Evolutionary conservation across 2,888 invertebrate species (phyloP).

Genomic region (Nasonia oneida): DNA sequence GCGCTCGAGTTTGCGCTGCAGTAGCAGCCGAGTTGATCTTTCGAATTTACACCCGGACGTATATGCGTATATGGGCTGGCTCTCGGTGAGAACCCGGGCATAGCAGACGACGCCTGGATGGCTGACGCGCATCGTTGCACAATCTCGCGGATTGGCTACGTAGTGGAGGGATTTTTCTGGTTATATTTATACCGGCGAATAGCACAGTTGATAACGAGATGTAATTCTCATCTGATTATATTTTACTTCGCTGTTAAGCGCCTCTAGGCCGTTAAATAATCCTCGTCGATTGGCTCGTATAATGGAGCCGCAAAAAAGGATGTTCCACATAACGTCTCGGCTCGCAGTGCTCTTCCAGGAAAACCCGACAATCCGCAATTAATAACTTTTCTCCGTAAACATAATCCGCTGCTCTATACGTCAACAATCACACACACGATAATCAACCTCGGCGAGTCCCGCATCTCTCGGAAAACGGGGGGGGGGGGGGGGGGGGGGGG

Average conservation of each 20-base stretch:
- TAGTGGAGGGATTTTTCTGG: too few relatives aligned
- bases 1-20: too few relatives aligned
- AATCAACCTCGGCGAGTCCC: not conserved
- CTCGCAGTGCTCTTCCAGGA: not conserved
- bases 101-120: too few relatives aligned
- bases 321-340: not conserved
- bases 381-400: constrained; percentile 7
- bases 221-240: too few relatives aligned
- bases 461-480: not conserved
- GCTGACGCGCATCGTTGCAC: not conserved
- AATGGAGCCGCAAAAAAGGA: not conserved
- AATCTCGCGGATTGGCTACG: not conserved
- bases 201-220: too few relatives aligned
- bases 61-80: too few relatives aligned
- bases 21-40: not conserved
- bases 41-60: not conserved
- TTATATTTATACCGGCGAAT: too few relatives aligned
- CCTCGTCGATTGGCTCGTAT: not conserved
- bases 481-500: too few relatives aligned
- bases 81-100: too few relatives aligned
- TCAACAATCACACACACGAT: not conserved
- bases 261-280: too few relatives aligned
- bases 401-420: too few relatives aligned
- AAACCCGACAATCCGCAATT: not conserved
- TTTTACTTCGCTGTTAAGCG: too few relatives aligned